These are phyloP conservation scores for Psilanteris sp. DNA, from an alignment of 1,140 invertebrate genomes.

Conservation along the genomic window DNA sequence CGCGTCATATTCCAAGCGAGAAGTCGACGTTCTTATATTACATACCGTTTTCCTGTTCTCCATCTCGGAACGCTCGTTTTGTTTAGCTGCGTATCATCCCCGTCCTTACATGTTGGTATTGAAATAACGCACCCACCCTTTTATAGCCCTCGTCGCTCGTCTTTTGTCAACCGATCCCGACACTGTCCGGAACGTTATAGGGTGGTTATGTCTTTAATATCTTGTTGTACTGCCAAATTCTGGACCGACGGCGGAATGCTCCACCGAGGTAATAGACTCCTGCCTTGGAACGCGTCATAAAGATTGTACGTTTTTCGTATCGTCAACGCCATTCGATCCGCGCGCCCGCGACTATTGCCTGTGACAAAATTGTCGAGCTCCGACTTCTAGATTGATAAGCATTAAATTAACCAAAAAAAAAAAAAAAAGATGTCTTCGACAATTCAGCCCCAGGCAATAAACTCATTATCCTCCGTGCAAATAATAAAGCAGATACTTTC, in stretches of 20 bases:
- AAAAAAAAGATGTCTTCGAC: too few relatives aligned
- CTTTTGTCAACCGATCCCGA: slow-evolving; percentile 36
- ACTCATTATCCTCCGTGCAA: too few relatives aligned
- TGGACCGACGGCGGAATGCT: slow-evolving; percentile 15
- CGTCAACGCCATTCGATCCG: slow-evolving; percentile 17
- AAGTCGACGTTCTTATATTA: slow-evolving; percentile 42
- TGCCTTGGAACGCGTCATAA: slow-evolving; percentile 47
- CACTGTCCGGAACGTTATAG: slow-evolving; percentile 27
- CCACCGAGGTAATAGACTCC: slow-evolving; percentile 12
- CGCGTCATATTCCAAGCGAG: slow-evolving; percentile 43
- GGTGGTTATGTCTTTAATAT: slow-evolving; percentile 51
- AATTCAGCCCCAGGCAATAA: too few relatives aligned
- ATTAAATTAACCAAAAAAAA: too few relatives aligned
- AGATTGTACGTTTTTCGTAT: slow-evolving; percentile 39
- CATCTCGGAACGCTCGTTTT: slow-evolving; percentile 9
- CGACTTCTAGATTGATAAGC: slow-evolving; percentile 35
- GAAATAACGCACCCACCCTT: slow-evolving; percentile 30
- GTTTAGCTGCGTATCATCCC: neutral
- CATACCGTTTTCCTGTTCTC: slow-evolving; percentile 35
- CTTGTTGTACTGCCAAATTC: slow-evolving; percentile 46
- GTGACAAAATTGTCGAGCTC: slow-evolving; percentile 25
- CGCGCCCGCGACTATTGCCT: slow-evolving; percentile 42
- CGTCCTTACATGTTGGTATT: neutral
- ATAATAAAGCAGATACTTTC: too few relatives aligned
- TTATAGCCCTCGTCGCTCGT: slow-evolving; percentile 24